phyloP scores from a whole-genome alignment of 2,113 vertebrate species.

The Aphyosemion australe region DNA sequence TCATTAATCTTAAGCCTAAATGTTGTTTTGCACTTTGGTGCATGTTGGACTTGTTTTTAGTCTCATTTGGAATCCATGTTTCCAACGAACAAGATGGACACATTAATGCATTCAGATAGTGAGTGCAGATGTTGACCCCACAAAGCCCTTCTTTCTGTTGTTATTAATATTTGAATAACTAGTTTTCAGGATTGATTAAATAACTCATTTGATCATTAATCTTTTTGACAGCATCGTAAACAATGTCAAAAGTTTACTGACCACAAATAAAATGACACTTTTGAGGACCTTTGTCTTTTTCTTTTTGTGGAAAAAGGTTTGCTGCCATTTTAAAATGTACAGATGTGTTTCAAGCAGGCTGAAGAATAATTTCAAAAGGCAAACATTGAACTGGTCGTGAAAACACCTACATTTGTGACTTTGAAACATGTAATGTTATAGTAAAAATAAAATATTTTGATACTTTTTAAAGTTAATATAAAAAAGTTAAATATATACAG shows the following conservation, averaged over 20 bases:
- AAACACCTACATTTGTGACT: too few relatives aligned
- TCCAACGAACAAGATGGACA: slow-evolving; percentile 14
- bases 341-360: too few relatives aligned
- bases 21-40: not conserved
- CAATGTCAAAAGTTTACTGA: slow-evolving; percentile 5
- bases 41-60: slow-evolving; percentile 22
- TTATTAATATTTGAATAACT: not conserved
- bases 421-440: too few relatives aligned
- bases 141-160: not conserved
- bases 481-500: too few relatives aligned
- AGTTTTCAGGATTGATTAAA: not conserved
- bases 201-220: not conserved
- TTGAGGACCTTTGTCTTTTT: not conserved
- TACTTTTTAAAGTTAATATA: too few relatives aligned
- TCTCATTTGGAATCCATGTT: slow-evolving; percentile 21
- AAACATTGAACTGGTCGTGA: too few relatives aligned
- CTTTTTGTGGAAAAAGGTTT: too few relatives aligned
- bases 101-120: not conserved
- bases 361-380: too few relatives aligned
- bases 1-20: slow-evolving; percentile 15
- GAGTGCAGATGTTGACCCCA: not conserved
- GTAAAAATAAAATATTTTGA: too few relatives aligned
- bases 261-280: slow-evolving; percentile 1
- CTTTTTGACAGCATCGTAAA: slow-evolving; percentile 16
- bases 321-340: too few relatives aligned